Conservation (phyloP, 2,888 invertebrate species). For the Ochropleura plecta region DNA sequence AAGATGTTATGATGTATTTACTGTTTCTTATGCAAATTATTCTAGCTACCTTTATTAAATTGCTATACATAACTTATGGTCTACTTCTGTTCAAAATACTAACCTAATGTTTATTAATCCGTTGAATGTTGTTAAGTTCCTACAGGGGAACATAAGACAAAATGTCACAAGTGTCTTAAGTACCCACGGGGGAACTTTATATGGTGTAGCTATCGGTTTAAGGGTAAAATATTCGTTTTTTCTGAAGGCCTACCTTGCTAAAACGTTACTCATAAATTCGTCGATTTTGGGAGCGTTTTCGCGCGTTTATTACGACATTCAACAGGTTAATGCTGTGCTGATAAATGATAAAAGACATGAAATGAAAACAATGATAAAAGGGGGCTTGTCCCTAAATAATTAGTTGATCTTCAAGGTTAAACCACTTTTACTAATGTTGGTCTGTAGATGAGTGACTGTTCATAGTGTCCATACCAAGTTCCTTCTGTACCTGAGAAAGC, state of each 20-base stretch:
- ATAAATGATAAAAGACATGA: background rate
- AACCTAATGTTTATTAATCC: too few relatives aligned
- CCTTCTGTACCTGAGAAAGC: background rate
- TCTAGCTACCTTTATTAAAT: background rate
- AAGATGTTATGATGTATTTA: background rate
- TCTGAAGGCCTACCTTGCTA: too few relatives aligned
- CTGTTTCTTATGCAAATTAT: background rate
- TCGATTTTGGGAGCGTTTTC: too few relatives aligned
- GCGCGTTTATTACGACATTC: too few relatives aligned
- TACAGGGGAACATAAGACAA: too few relatives aligned
- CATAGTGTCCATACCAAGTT: background rate
- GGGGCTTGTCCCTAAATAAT: background rate
- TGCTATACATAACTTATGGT: background rate
- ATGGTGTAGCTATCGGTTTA: too few relatives aligned
- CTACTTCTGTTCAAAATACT: background rate
- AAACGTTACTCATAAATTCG: too few relatives aligned
- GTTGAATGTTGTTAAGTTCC: too few relatives aligned
- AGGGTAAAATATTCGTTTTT: too few relatives aligned
- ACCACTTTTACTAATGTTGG: background rate
- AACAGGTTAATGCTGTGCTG: background rate
- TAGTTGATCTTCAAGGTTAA: background rate
- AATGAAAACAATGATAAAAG: background rate
- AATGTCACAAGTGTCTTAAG: too few relatives aligned
- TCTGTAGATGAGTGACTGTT: background rate
- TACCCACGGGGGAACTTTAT: too few relatives aligned